Base-by-base conservation (phyloP, 2,113 vertebrate genomes). In the Callocephalon fimbriatum region DNA sequence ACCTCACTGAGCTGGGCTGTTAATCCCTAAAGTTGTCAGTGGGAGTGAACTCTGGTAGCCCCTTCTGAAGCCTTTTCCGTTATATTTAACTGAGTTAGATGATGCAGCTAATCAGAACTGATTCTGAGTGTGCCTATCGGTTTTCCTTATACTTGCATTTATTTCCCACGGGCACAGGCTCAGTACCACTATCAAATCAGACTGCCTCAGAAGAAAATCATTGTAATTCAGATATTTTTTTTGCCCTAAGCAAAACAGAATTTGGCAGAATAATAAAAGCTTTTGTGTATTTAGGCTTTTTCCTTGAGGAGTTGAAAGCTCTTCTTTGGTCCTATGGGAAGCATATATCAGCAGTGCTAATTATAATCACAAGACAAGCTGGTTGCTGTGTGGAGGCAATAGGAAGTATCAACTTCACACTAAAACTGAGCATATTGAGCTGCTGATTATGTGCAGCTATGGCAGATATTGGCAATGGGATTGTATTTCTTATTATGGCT, bases 261-360 rank as follows among this genome's bases (percentile, higher is more conserved):
- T 79, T 91, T 87, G 84, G 73, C 76, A 94, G 73, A 29, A 26
- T 70, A 74, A 80, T 86, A 91, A 73, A 84, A 51, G 47, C 71
- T 87, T 93, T 78, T 71, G 65, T 68, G 38, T 58, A 59, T 78
- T 83, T 78, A 31, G 84, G 83, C 51, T 44, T 79, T 93, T 70
- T 48, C 32, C 40, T 84, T 85, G 77, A 44, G 22, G 76, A 71
- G 73, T 4, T 85, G 65, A 81, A 94, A 86, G 79, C 91, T 94
- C 63, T 58, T 94, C 89, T 81, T 77, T 68, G 65, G 61, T 54
- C 89, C 79, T 85, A 17, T 61, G 94, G 93, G 93, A 91, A 87
- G 32, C 42, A 15, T 82, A 6, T 91, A 86, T 94, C 86, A 84
- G 68, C 2, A 4, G 66, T 85, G 91, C 89, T 93, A 91, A 93